A percentile compares a stretch with the other conserved stretches of the same genome.
These are phyloP conservation scores for Sebastes trivittatus DNA, from an alignment of 2,797 vertebrate species.

Conservation along the genomic window DNA sequence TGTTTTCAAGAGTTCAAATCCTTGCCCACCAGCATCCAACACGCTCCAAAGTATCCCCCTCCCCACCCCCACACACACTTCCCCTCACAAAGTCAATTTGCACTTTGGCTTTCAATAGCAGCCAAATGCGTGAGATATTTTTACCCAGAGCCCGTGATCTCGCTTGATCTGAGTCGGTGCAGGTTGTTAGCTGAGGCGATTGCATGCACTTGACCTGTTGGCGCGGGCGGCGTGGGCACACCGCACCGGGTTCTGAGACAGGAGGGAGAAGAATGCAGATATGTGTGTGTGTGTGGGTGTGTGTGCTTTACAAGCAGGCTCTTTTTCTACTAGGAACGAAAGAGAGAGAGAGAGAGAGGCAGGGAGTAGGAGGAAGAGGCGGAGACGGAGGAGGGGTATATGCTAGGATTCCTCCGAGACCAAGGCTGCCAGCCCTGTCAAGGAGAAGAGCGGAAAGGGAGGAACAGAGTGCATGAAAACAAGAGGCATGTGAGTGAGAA, in stretches of 20 bases:
- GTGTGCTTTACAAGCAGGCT: background rate
- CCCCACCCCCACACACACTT: background rate
- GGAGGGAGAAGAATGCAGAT: constrained; percentile 15
- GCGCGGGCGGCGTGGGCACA: constrained; percentile 49
- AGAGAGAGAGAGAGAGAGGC: constrained; percentile 11
- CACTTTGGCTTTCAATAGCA: constrained; percentile 62
- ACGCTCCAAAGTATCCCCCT: background rate
- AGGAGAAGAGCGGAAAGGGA: constrained; percentile 48
- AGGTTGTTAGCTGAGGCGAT: constrained; percentile 68
- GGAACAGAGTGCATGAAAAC: constrained; percentile 42
- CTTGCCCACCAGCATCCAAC: constrained; percentile 26
- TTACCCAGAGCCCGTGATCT: constrained; percentile 62
- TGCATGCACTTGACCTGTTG: constrained; percentile 74
- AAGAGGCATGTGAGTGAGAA: constrained; percentile 13
- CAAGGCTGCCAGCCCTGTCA: constrained; percentile 50
- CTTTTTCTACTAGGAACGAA: constrained; percentile 12
- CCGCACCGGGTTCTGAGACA: constrained; percentile 31
- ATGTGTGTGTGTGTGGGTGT: background rate
- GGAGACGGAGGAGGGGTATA: constrained; percentile 44
- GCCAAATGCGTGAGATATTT: constrained; percentile 62
- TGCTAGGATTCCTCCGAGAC: constrained; percentile 59
- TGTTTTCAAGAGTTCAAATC: constrained; percentile 50
- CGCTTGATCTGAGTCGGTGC: constrained; percentile 65
- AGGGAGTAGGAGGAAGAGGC: constrained; percentile 30
- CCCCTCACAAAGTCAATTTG: constrained; percentile 48